Base-by-base conservation (phyloP, 2,888 invertebrate genomes). In the Latheticus oryzae region DNA sequence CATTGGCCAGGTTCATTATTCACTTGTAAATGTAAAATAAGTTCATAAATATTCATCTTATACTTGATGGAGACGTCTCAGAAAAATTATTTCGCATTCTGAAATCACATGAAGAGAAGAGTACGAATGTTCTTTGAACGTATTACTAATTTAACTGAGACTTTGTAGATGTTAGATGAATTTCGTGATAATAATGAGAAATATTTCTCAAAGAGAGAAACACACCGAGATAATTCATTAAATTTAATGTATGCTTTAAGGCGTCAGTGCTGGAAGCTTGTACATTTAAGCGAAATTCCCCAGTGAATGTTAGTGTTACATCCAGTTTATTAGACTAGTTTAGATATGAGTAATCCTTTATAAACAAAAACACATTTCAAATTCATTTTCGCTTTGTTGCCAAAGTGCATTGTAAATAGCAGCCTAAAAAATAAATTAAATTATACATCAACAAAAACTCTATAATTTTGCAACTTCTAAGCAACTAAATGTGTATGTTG, bases 231-330 rank as follows among this genome's bases (percentile, higher is more conserved):
- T 62, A 62, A 64, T 64, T 66, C 61, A 64, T 66, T 64, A 66
- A 61, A 63, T 60, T 66, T 64, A 64, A 64, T 63, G 62, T 60
- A 56, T 64, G 61, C 63, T 59, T 61, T 61, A 66, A 64, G 61
- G 62, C 56, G 59, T 57, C 58, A 52, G 51, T 47, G 45, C 56
- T 57, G 33, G 50, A 51, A 58, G 40, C 58, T 48, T 50, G 42
- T 51, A 60, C 47, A 42, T 62, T 60, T 58, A 37, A 56, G 51
- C 28, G 26, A 62, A 51, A 64, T 64, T 58, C 60, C 56, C 62
- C 45, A 51, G 54, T 51, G 58, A 62, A 62, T 48, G 51, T 50
- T 52, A 61, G 43, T 56, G 57, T 62, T 62, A 58, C 58, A 58
- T 64, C 56, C 58, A 55, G 56, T 62, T 60, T 63, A 63, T 63